Base-by-base conservation (phyloP, 2,888 invertebrate species). In the Bembecia ichneumoniformis region DNA sequence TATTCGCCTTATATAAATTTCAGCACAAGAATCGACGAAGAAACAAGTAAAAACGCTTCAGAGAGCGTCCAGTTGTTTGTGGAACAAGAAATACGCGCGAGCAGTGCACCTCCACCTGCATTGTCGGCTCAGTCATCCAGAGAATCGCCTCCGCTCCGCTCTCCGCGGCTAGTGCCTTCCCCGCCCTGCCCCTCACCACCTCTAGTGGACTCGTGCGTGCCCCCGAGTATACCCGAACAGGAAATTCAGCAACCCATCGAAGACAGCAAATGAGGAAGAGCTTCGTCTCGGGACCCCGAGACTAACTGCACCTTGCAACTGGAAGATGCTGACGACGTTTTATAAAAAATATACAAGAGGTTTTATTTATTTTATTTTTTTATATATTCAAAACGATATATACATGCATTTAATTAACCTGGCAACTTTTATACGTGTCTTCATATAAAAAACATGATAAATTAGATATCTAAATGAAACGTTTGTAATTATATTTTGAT, bases 391-490 rank as follows among this genome's bases (percentile, higher is more conserved):
- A 56, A 64, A 55, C 51, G 40, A 56, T 54, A 28, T 28, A 28
- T n/a, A n/a, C n/a, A n/a, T n/a, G n/a, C 49, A 52, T 44, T 51
- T 53, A 48, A 53, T 48, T 51, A 45, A 66, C 60, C 63, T 59
- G 60, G 56, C 63, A 60, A 67, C 63, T 76, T 77, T 77, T 77
- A 59, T 68, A 74, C 69, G 66, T 70, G 66, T 72, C 74, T 71
- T 73, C 71, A 54, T 36, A 58, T 48, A 56, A 66, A 63, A 61
- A 68, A 64, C 56, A 69, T 64, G 64, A 56, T 73, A 69, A 65
- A 63, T 67, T 76, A 77, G 77, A 28, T 72, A 76, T 76, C 73
- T 75, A 69, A 71, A 73, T 58, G 67, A 60, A 67, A 64, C 74
- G 64, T 76, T 76, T 13, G 14, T 13, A 40, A 13, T 13, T 40